phyloP scores from a whole-genome alignment of 1,140 invertebrate species.

The Brachystomella parvula region DNA sequence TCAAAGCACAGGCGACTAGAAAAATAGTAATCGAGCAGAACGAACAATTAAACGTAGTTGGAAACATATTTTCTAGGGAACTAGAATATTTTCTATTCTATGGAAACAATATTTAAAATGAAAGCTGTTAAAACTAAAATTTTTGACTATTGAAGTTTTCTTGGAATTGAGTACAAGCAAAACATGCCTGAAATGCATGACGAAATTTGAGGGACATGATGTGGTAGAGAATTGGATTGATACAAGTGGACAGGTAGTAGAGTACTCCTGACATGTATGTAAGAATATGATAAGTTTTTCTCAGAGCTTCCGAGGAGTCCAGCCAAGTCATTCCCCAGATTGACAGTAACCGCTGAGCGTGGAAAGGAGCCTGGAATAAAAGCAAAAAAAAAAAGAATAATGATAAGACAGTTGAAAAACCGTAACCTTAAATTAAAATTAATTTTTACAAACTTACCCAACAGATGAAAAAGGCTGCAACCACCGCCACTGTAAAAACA shows the following conservation, averaged over 20 bases:
- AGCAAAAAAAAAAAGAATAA: not conserved
- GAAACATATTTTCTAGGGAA: too few relatives aligned
- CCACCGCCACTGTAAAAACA: slow-evolving; percentile 71
- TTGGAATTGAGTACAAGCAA: slow-evolving; percentile 35
- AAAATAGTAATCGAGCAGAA: too few relatives aligned
- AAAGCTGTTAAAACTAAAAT: slow-evolving; percentile 6
- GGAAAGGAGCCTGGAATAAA: not conserved
- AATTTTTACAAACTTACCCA: slow-evolving; percentile 11
- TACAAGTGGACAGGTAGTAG: slow-evolving; percentile 72
- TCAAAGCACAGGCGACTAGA: too few relatives aligned
- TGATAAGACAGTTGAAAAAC: not conserved
- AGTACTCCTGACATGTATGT: slow-evolving; percentile 52
- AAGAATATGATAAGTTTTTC: slow-evolving; percentile 24
- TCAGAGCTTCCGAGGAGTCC: slow-evolving; percentile 21
- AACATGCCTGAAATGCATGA: slow-evolving; percentile 67
- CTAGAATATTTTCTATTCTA: too few relatives aligned
- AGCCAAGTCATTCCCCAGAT: slow-evolving; percentile 24
- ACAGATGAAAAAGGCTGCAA: slow-evolving; percentile 59
- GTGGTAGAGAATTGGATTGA: slow-evolving; percentile 64
- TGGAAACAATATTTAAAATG: too few relatives aligned
- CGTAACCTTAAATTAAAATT: too few relatives aligned
- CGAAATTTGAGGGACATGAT: slow-evolving; percentile 78
- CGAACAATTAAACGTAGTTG: too few relatives aligned
- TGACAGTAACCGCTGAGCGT: slow-evolving; percentile 51
- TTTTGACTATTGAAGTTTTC: slow-evolving; percentile 30